Base-by-base conservation (phyloP, 2,113 vertebrate species). In the Edolisoma coerulescens region DNA sequence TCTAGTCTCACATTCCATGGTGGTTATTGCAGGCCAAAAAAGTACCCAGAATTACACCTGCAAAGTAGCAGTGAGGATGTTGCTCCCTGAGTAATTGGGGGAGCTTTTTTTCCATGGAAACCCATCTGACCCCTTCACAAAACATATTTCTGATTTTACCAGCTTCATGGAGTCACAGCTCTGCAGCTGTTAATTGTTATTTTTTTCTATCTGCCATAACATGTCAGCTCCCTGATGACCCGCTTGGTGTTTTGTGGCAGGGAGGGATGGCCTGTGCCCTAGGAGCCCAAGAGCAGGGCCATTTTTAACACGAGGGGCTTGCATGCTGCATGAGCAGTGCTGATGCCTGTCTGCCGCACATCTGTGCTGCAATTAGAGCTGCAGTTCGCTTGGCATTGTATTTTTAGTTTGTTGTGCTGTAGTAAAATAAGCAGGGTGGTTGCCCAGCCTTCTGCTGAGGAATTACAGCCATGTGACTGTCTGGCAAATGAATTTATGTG, bases 341-440 rank as follows among this genome's bases (percentile, higher is more conserved):
- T 53, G 37, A 15, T 89, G 49, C 78, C 49, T 59, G 23, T 22
- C 50, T 79, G 61, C 49, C 3, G 1, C 42, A 23, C 22, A 32
- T 65, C 63, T 79, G 35, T 65, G 54, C 75, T 73, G 67, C 85
- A 73, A 13, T 82, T 78, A 50, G 56, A 54, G 37, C 56, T 79
- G 61, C 42, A 50, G 14, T 63, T 94, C 42, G 22, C 68, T 77
- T 9, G 1, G 54, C 42, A 21, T 87, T 90, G 42, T 87, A 74
- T 90, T 95, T 95, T 95, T 90, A 84, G 78, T 75, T 94, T 74
- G 67, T 80, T 85, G 16, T 52, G 42, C 42, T 80, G 52, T 59
- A 83, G 39, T 85, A 82, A 94, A 77, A 92, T 59, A 88, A 90
- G 47, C 82, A 92, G 68, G 13, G 27, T 54, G 44, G 24, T 77